Conservation (phyloP, 2,113 vertebrate species). For the Calidris pygmaea region DNA sequence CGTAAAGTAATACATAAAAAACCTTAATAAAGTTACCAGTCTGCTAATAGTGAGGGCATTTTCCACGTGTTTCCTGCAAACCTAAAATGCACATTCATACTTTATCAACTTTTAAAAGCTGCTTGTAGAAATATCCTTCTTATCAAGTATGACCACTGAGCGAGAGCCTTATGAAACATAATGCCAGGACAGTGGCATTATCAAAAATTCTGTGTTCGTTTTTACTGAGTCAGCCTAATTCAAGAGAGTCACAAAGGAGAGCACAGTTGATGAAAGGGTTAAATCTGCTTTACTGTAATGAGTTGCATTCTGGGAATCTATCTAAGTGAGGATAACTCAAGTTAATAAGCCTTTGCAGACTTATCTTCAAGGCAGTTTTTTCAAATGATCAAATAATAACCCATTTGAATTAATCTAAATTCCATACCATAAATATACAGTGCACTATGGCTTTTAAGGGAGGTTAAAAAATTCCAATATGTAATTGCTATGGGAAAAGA, state of each 20-base stretch:
- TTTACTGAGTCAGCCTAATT: background rate
- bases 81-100: background rate
- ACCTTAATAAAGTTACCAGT: background rate
- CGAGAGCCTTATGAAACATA: background rate
- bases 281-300: background rate
- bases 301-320: background rate
- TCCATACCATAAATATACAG: background rate
- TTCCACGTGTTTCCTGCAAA: background rate
- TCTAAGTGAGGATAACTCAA: background rate
- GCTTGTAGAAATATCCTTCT: background rate
- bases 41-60: background rate
- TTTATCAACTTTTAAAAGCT: background rate
- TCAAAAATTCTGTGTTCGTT: background rate
- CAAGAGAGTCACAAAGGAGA: background rate
- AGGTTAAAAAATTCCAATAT: background rate
- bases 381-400: background rate
- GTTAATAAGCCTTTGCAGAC: background rate
- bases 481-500: background rate
- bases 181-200: background rate
- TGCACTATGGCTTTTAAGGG: background rate
- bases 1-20: background rate
- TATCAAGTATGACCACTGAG: background rate
- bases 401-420: background rate
- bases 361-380: background rate
- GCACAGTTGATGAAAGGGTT: background rate